phyloP scores from a whole-genome alignment of 2,888 invertebrate species.

The Parochlus steinenii region DNA sequence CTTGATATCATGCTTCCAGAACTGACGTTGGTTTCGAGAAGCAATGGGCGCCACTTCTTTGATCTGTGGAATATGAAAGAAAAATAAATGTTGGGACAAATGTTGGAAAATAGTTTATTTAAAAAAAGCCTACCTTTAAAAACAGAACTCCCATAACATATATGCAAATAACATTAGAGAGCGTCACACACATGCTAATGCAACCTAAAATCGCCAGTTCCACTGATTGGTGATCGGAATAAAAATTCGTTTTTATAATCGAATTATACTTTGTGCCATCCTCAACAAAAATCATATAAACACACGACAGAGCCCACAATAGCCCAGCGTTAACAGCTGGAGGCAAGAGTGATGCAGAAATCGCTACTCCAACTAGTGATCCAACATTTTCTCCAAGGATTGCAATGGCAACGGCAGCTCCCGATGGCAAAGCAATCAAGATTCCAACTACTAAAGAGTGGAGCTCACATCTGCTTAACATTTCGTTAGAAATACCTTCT shows the following conservation, averaged over 20 bases:
- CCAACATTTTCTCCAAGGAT: slow-evolving; percentile 63
- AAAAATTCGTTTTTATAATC: slow-evolving; percentile 31
- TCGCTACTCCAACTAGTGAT: slow-evolving; percentile 65
- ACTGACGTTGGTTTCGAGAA: slow-evolving; percentile 31
- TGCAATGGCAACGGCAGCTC: slow-evolving; percentile 60
- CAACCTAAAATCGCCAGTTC: slow-evolving; percentile 48
- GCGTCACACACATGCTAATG: slow-evolving; percentile 51
- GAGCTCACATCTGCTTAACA: slow-evolving; percentile 42
- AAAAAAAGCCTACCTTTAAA: slow-evolving; percentile 37
- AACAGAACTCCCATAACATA: slow-evolving; percentile 51
- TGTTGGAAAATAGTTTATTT: not conserved
- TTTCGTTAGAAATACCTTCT: slow-evolving; percentile 48
- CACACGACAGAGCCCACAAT: slow-evolving; percentile 43
- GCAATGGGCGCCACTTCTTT: slow-evolving; percentile 44
- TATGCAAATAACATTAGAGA: slow-evolving; percentile 58
- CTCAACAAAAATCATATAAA: slow-evolving; percentile 34
- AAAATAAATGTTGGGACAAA: not conserved
- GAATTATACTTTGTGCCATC: slow-evolving; percentile 29
- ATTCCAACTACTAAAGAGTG: slow-evolving; percentile 52
- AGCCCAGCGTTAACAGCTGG: slow-evolving; percentile 64
- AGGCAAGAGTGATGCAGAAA: slow-evolving; percentile 62
- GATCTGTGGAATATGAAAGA: slow-evolving; percentile 25
- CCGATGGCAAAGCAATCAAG: slow-evolving; percentile 59
- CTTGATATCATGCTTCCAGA: slow-evolving; percentile 48
- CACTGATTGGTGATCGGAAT: slow-evolving; percentile 39